Evolutionary conservation across 2,888 invertebrate species (phyloP), one percentile per base, ranked within the genome.

Genomic region (Leptinotarsa tumamoca): DNA sequence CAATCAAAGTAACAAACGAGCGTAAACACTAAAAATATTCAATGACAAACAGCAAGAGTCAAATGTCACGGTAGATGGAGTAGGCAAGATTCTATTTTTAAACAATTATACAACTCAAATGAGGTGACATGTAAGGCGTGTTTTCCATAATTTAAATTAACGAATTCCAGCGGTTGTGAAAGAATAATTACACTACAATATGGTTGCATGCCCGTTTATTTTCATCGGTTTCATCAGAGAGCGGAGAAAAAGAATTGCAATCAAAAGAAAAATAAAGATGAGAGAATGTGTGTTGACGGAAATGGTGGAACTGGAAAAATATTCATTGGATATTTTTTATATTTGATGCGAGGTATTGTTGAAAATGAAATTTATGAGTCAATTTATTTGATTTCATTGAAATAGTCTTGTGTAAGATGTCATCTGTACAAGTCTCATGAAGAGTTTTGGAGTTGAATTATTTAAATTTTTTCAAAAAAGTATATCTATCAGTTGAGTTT

Each of bases 71-170:
- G 72, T 73, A 76, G 76, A 74, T 54, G 77, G 72, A 79, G 80
- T 81, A 80, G 79, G 78, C 80, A 78, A 81, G 70, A 70, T 67
- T 72, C 79, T 82, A 81, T 82, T 81, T 80, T 79, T 82, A 82
- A 81, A 81, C 73, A 78, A 73, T 58, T 58, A 58, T 23, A 58
- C 14, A 58, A 58, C 23, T 58, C 52, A 52, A 52, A 52, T n/a
- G 52, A 52, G 52, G 52, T 23, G 58, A 58, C 58, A 23, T 58
- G 58, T 58, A 23, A 58, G 58, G 58, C 58, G 21, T 58, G 58
- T 58, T 58, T 23, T 58, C 18, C 58, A 23, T 58, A 23, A 58
- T 58, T 17, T 23, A 58, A 58, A 23, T 58, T 14, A 23, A 21
- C 14, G 27, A 23, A 58, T 58, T 23, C 23, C 58, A 58, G 21